Percentiles rank a stretch among this genome's conserved stretches.
Evolutionary conservation across 2,113 vertebrate species (phyloP).

Genomic region (Thymallus thymallus): DNA sequence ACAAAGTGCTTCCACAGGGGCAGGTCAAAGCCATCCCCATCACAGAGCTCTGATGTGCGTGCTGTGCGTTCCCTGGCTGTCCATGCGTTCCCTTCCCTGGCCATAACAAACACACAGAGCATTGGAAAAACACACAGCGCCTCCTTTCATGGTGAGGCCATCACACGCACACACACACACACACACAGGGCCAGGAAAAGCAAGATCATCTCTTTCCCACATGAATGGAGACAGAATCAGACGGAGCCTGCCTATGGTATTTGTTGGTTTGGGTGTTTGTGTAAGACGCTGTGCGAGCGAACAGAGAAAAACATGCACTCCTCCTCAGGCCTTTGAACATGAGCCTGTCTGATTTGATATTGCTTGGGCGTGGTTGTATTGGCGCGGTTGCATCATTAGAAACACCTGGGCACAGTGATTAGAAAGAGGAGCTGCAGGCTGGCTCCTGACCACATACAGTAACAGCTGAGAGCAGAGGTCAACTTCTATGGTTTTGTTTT

Average conservation of each 20-base stretch:
- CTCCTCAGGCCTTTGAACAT: constrained; percentile 64
- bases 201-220: constrained; percentile 53
- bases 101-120: constrained; percentile 37
- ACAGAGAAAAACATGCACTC: constrained; percentile 49
- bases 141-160: constrained; percentile 35
- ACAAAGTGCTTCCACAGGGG: no score
- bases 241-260: background rate
- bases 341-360: constrained; percentile 58
- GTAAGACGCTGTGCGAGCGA: constrained; percentile 40
- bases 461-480: no score
- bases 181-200: constrained; percentile 38
- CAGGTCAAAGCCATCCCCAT: constrained; percentile 45
- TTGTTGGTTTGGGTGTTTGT: constrained; percentile 52
- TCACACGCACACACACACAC: background rate
- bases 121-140: background rate
- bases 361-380: constrained; percentile 25
- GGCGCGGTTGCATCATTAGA: constrained; percentile 54
- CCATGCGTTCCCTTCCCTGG: constrained; percentile 10
- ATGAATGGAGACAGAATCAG: constrained; percentile 43
- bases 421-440: no score
- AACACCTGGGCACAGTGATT: constrained; percentile 33
- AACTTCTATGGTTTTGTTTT: no score
- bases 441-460: no score
- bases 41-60: constrained; percentile 31
- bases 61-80: constrained; percentile 29